phyloP scores from a whole-genome alignment of 2,113 vertebrate species.

The Climacteris rufus region DNA sequence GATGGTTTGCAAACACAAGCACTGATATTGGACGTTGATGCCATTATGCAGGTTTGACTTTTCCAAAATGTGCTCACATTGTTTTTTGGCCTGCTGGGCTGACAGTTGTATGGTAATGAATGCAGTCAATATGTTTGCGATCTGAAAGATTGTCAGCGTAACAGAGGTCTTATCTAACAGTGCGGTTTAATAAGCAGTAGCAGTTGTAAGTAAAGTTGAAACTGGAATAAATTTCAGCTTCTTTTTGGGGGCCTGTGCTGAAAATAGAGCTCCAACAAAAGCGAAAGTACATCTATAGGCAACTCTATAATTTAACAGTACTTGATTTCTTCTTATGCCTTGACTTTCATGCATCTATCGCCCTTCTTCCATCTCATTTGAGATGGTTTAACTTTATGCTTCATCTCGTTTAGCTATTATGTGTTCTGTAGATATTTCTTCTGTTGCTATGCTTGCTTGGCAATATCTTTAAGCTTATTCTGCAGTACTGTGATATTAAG shows the following conservation, averaged over 20 bases:
- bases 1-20: background rate
- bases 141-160: background rate
- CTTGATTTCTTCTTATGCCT: background rate
- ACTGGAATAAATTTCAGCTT: background rate
- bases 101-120: background rate
- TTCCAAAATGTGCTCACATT: background rate
- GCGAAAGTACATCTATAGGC: background rate
- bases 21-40: background rate
- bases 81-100: background rate
- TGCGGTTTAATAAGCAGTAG: background rate
- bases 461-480: slow-evolving; percentile 16
- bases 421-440: background rate
- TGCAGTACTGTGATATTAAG: background rate
- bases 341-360: background rate
- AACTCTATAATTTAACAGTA: background rate
- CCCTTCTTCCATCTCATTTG: background rate
- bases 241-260: background rate
- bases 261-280: background rate
- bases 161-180: background rate
- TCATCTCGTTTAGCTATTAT: background rate
- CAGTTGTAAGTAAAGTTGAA: background rate
- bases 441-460: background rate
- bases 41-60: slow-evolving; percentile 6
- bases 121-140: background rate
- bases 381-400: slow-evolving; percentile 3